Conservation (phyloP, 1,140 invertebrate genomes). For the Drosophila guanche region DNA sequence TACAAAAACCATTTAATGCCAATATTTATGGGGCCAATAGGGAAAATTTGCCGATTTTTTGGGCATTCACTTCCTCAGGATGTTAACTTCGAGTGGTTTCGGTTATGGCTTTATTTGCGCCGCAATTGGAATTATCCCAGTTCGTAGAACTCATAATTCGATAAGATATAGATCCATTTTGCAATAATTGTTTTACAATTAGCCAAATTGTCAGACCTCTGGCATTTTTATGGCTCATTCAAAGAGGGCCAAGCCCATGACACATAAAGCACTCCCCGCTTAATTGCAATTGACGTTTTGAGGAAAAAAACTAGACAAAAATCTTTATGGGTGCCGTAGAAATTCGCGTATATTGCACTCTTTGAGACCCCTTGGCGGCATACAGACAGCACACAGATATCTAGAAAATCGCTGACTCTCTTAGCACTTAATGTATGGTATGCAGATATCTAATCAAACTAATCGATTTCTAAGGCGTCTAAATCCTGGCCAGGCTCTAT, state of each 20-base stretch:
- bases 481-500: slow-evolving; percentile 23
- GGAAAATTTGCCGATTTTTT: neutral
- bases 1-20: slow-evolving; percentile 19
- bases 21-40: neutral
- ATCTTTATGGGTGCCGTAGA: neutral
- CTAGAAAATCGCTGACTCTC: neutral
- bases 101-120: neutral
- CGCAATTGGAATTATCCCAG: neutral
- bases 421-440: slow-evolving; percentile 2
- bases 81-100: slow-evolving; percentile 12
- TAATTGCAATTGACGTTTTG: neutral
- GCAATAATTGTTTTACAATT: neutral
- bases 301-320: neutral
- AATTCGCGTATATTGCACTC: neutral
- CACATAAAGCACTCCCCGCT: neutral
- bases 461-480: slow-evolving; percentile 49
- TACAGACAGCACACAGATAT: slow-evolving; percentile 1
- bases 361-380: slow-evolving; percentile 14
- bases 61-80: slow-evolving; percentile 64
- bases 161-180: slow-evolving; percentile 19
- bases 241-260: slow-evolving; percentile 18
- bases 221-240: neutral
- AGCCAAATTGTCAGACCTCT: neutral
- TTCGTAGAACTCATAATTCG: slow-evolving; percentile 17
- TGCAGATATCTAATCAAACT: slow-evolving; percentile 43